These are phyloP conservation scores for Catharus minimus DNA, from an alignment of 2,113 vertebrate species.

Conservation along the genomic window DNA sequence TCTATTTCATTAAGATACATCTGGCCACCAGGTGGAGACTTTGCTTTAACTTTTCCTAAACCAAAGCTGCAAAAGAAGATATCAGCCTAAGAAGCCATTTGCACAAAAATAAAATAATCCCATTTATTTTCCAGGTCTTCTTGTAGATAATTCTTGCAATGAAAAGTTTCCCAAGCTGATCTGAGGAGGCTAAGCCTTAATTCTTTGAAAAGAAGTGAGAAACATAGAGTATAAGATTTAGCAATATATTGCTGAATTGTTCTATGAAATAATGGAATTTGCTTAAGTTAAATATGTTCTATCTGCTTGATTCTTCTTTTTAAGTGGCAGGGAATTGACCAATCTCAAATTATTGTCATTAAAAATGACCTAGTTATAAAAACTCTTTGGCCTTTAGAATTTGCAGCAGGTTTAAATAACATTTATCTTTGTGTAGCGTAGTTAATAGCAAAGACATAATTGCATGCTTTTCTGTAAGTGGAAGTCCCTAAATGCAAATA, in stretches of 20 bases:
- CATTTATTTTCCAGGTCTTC: constrained; percentile 36
- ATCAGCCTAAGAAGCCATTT: constrained; percentile 17
- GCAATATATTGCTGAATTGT: constrained; percentile 13
- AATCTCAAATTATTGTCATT: constrained; percentile 6
- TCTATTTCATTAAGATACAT: not conserved
- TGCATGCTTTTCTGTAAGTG: constrained; percentile 8
- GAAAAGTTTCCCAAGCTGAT: constrained; percentile 20
- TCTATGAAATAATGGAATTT: constrained; percentile 16
- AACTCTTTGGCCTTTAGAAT: constrained; percentile 27
- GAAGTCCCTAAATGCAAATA: constrained; percentile 33
- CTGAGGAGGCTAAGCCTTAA: not conserved
- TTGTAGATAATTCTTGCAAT: constrained; percentile 31
- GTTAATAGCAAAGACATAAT: constrained; percentile 44
- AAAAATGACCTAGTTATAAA: constrained; percentile 42
- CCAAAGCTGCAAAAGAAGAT: not conserved
- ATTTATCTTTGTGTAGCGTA: constrained; percentile 18
- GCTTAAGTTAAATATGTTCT: not conserved
- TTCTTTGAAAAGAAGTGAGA: not conserved
- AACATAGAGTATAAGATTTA: not conserved
- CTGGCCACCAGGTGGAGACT: constrained; percentile 67
- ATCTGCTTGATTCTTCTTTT: not conserved
- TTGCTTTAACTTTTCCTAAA: constrained; percentile 55
- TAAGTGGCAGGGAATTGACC: constrained; percentile 13
- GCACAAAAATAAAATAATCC: constrained; percentile 34
- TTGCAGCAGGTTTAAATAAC: constrained; percentile 21